A percentile compares a stretch with the other conserved stretches of the same genome.
These are phyloP conservation scores for Hirundichthys speculiger DNA, from an alignment of 2,113 vertebrate species.

Conservation along the genomic window DNA sequence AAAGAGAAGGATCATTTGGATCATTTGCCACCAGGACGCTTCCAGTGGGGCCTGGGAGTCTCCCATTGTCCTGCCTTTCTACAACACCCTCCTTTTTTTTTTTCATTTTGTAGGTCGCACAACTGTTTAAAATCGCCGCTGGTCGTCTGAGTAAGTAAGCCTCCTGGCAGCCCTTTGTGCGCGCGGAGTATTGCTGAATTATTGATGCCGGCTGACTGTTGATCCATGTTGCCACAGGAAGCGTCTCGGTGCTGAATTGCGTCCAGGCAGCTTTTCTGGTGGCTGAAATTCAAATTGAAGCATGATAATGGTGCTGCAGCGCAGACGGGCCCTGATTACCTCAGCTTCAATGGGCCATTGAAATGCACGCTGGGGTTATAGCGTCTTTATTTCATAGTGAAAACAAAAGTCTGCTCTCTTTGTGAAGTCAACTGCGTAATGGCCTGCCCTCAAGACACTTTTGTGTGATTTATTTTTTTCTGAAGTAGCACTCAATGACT, in stretches of 20 bases:
- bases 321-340: slow-evolving; percentile 23
- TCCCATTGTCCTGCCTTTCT: slow-evolving; percentile 62
- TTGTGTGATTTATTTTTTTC: no score
- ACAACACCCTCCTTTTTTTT: slow-evolving; percentile 29
- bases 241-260: not conserved
- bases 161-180: slow-evolving; percentile 27
- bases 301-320: slow-evolving; percentile 12
- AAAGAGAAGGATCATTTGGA: slow-evolving; percentile 12
- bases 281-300: slow-evolving; percentile 28
- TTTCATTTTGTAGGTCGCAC: slow-evolving; percentile 25
- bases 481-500: no score
- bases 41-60: slow-evolving; percentile 53
- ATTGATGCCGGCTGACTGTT: slow-evolving; percentile 24
- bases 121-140: slow-evolving; percentile 19
- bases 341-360: not conserved
- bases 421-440: not conserved
- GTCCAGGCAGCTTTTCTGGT: not conserved
- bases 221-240: not conserved
- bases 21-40: slow-evolving; percentile 50
- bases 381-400: not conserved
- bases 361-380: not conserved
- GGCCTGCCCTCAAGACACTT: no score
- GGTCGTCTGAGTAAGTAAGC: slow-evolving; percentile 32
- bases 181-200: slow-evolving; percentile 26
- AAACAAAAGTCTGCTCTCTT: not conserved